These are phyloP conservation scores for Drosophila borborema DNA, from an alignment of 2,888 invertebrate species.

Conservation along the genomic window DNA sequence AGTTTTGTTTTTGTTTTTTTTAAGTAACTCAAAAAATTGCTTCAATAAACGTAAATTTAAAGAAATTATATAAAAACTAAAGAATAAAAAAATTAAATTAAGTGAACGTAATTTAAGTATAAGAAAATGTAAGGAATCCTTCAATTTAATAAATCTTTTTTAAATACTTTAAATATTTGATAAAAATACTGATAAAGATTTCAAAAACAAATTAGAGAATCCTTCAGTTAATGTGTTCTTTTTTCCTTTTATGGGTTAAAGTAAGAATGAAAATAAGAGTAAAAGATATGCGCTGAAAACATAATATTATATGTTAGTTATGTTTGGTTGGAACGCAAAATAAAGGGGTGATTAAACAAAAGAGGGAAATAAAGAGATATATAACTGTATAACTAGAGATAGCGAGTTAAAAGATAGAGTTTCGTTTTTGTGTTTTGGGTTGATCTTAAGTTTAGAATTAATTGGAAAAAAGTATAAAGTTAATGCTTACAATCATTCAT, in stretches of 20 bases:
- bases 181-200: slow-evolving; percentile 10
- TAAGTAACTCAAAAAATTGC: slow-evolving; percentile 42
- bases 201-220: slow-evolving; percentile 24
- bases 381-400: slow-evolving; percentile 70
- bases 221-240: slow-evolving; percentile 57
- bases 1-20: slow-evolving; percentile 66
- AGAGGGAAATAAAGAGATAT: slow-evolving; percentile 49
- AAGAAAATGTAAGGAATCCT: slow-evolving; percentile 35
- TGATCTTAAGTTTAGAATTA: slow-evolving; percentile 56
- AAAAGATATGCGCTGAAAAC: slow-evolving; percentile 50
- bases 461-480: slow-evolving; percentile 66
- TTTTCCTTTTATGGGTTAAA: slow-evolving; percentile 35
- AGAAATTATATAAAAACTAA: slow-evolving; percentile 14
- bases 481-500: slow-evolving; percentile 86
- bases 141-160: background rate
- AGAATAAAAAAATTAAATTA: slow-evolving; percentile 24
- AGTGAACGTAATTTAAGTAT: slow-evolving; percentile 14
- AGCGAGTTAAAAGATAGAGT: slow-evolving; percentile 75
- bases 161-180: slow-evolving; percentile 45
- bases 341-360: slow-evolving; percentile 33
- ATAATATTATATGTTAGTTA: slow-evolving; percentile 69
- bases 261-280: slow-evolving; percentile 36
- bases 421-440: slow-evolving; percentile 50
- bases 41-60: slow-evolving; percentile 15
- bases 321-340: slow-evolving; percentile 63